A percentile compares a stretch with the other conserved stretches of the same genome.
Conservation (phyloP, 2,888 invertebrate species). For the Barypeithes pellucidus region DNA sequence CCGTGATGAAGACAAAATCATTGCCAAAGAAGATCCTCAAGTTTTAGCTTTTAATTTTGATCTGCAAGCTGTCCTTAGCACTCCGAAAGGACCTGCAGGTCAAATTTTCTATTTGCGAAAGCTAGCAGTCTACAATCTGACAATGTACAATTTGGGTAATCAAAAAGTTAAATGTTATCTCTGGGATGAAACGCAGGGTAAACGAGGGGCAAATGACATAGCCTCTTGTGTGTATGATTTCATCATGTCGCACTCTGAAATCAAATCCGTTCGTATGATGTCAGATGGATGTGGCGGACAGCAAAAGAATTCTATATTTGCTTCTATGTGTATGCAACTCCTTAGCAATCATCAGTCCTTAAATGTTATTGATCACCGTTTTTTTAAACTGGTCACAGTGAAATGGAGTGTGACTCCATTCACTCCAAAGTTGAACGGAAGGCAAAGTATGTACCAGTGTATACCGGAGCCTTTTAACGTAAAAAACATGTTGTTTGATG, state of each 20-base stretch:
- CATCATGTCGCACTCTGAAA: conserved; percentile 31
- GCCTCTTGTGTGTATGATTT: conserved; percentile 56
- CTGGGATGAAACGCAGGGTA: conserved; percentile 47
- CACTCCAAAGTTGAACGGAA: not conserved
- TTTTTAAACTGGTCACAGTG: conserved; percentile 57
- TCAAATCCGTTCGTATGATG: conserved; percentile 44
- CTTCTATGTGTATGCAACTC: conserved; percentile 50
- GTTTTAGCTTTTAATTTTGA: conserved; percentile 55
- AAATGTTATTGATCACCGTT: conserved; percentile 46
- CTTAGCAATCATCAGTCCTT: conserved; percentile 41
- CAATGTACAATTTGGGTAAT: conserved; percentile 61
- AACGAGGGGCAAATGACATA: conserved; percentile 62
- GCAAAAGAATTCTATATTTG: conserved; percentile 51
- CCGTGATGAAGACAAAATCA: not conserved
- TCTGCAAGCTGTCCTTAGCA: too few species aligned
- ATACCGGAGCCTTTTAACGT: not conserved
- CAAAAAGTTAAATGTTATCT: conserved; percentile 61
- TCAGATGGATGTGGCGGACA: conserved; percentile 52
- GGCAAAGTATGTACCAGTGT: not conserved
- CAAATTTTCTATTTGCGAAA: too few species aligned
- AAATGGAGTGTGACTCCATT: not conserved
- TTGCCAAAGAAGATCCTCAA: not conserved
- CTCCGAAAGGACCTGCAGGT: too few species aligned
- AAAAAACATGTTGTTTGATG: not conserved
- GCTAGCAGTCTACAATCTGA: conserved; percentile 29